Base-by-base conservation (phyloP, 2,113 vertebrate genomes). In the Apus apus region DNA sequence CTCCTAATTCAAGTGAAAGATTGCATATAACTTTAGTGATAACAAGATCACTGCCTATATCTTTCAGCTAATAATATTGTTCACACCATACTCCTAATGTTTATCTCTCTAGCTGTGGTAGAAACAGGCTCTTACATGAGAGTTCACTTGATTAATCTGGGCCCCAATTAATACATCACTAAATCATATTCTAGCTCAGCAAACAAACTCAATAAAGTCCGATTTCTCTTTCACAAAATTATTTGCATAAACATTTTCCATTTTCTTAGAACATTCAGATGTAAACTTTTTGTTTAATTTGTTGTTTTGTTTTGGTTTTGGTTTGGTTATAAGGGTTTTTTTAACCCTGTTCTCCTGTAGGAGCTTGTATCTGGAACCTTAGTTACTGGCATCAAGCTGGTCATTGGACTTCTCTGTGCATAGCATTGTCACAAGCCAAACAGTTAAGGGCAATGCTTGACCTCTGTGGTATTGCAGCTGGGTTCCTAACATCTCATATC, bases 201-300 rank as follows among this genome's bases (percentile, higher is more conserved):
- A 13, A 34, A 45, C 3, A 77, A 75, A 87, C 34, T 53, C 32
- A 75, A 21, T 82, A 66, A 86, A 46, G 7, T 70, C 38, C 48
- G 2, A 3, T 85, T 75, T 71, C 25, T 67, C 22, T 32, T 67
- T 89, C 57, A 78, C 27, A 57, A 43, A 27, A n/a, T 23, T 56
- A 48, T 38, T 10, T 34, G 8, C 5, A 58, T 30, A 6, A 21
- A 46, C 40, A 22, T 26, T 13, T 17, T 0, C 1, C 40, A 32
- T 73, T 61, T 86, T 38, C 15, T 76, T 77, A 32, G 23, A 78
- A 27, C 5, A 26, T 85, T 23, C 4, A 70, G 11, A 62, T 23
- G 3, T 48, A 20, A 19, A 48, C 9, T 20, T 48, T 48, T 48
- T 20, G 20, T 19, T 20, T 48, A 7, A 7, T 48, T 48, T 18